These are phyloP conservation scores for Antheraea pernyi DNA, from an alignment of 1,140 invertebrate genomes.

Conservation along the genomic window DNA sequence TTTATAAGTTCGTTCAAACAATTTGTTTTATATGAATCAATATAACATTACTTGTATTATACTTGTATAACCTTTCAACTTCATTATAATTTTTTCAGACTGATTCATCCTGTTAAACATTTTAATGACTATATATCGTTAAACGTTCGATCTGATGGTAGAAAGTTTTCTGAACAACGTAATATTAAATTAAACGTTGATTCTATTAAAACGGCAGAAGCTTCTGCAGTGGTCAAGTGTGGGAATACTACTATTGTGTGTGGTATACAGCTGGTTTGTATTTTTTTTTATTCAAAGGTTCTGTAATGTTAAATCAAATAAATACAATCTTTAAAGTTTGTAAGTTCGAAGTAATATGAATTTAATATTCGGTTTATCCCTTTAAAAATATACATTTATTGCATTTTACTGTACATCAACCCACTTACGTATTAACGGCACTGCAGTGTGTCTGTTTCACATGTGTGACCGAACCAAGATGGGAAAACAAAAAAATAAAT, in stretches of 20 bases:
- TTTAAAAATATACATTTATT: no score
- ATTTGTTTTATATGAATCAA: background rate
- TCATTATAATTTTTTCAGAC: conserved; percentile 38
- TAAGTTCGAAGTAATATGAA: no score
- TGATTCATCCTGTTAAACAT: conserved; percentile 66
- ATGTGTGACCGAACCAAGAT: no score
- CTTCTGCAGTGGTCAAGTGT: conserved; percentile 65
- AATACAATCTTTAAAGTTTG: no score
- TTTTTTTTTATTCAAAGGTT: background rate
- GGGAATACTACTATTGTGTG: conserved; percentile 68
- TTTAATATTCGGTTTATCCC: no score
- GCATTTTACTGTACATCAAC: no score
- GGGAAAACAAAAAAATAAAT: no score
- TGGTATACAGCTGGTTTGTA: conserved; percentile 61
- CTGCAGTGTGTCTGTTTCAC: no score
- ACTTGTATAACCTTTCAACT: conserved; percentile 16
- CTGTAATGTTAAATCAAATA: no score
- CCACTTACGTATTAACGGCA: no score
- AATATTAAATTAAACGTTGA: conserved; percentile 64
- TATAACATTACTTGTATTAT: background rate
- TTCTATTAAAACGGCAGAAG: conserved; percentile 59
- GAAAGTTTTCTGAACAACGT: conserved; percentile 56
- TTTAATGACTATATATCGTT: conserved; percentile 61
- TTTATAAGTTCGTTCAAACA: conserved; percentile 17
- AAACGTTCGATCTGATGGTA: conserved; percentile 56